Evolutionary conservation across 2,888 invertebrate species (phyloP).

Genomic region (Nymphalis polychloros): DNA sequence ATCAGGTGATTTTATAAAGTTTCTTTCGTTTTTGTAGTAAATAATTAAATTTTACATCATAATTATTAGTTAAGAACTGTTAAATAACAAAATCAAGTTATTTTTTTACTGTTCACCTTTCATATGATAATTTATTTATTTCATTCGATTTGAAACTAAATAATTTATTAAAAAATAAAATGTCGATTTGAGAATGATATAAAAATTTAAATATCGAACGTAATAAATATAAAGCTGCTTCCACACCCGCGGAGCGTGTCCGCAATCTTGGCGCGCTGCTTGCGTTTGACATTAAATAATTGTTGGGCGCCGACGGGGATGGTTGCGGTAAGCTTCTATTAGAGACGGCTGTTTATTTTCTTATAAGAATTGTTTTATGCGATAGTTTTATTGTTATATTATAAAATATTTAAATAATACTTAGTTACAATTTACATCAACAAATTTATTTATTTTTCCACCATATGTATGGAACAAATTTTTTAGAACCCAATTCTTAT

Average conservation of each 20-base stretch:
- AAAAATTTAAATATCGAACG: conserved; percentile 32
- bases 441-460: no score
- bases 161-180: conserved; percentile 11
- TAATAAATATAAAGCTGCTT: conserved; percentile 44
- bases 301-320: conserved; percentile 52
- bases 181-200: conserved; percentile 14
- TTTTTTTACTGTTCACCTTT: no score
- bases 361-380: neutral
- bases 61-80: no score
- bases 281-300: conserved; percentile 74
- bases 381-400: neutral
- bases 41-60: no score
- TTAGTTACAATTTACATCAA: no score
- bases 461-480: no score
- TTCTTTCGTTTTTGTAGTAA: no score
- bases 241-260: conserved; percentile 43
- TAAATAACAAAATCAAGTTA: no score
- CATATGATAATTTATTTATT: no score
- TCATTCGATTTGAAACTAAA: neutral
- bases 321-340: conserved; percentile 31
- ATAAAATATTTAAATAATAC: no score
- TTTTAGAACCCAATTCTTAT: no score
- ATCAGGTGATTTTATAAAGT: neutral
- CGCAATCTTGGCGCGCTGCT: conserved; percentile 58
- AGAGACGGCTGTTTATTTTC: conserved; percentile 42